These are phyloP conservation scores for Neoarius graeffei DNA, from an alignment of 2,113 vertebrate species.

Conservation along the genomic window DNA sequence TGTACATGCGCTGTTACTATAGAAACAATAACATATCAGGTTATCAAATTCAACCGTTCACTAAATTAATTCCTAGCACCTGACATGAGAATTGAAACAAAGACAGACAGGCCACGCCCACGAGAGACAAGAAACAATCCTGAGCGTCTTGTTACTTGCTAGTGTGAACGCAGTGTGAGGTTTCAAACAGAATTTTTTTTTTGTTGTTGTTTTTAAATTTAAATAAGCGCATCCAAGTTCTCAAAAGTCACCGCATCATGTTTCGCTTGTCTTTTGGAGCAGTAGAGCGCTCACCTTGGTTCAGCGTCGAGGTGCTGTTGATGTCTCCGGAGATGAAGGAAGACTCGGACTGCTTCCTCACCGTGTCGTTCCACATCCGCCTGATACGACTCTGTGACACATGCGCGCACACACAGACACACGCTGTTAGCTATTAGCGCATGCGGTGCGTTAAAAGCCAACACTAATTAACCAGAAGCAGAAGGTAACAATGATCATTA, in stretches of 20 bases:
- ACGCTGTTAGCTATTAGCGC: not conserved
- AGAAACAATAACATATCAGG: not conserved
- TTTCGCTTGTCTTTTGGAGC: not conserved
- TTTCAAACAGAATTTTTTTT: not conserved
- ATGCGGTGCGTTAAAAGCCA: not conserved
- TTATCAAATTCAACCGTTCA: too few species aligned
- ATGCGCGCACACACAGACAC: not conserved
- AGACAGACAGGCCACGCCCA: not conserved
- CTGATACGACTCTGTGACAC: constrained; percentile 93
- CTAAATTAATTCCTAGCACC: too few species aligned
- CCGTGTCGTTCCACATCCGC: constrained; percentile 99
- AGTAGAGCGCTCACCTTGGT: constrained; percentile 87
- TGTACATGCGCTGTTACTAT: not conserved
- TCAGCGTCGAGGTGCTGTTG: constrained; percentile 99
- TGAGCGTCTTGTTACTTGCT: not conserved
- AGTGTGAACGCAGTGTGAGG: too few species aligned
- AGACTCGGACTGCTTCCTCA: constrained; percentile 99
- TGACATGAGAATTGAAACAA: too few species aligned
- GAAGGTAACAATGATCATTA: constrained; percentile 37
- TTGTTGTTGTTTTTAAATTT: too few species aligned
- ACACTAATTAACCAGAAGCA: constrained; percentile 26
- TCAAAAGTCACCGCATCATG: not conserved
- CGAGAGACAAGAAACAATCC: not conserved
- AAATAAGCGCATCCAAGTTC: not conserved
- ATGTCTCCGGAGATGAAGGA: constrained; percentile 99